A percentile compares a stretch with the other conserved stretches of the same genome.
Conservation (phyloP, 2,797 vertebrate genomes). For the Paguma larvata region DNA sequence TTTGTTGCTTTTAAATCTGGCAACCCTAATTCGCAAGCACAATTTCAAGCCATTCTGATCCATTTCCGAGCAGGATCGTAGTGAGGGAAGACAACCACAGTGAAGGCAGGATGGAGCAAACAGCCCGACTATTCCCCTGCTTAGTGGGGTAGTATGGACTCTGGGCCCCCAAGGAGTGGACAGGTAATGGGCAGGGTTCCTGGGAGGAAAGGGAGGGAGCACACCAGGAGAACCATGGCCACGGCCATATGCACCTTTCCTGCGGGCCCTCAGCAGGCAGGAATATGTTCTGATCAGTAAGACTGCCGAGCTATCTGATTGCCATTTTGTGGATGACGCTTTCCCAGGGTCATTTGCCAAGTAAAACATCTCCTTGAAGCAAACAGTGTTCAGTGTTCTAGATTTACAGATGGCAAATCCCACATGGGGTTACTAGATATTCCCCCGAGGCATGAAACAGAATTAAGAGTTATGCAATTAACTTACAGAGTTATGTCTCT, state of each 20-base stretch:
- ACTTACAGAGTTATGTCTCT: constrained; percentile 28
- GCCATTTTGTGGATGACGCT: constrained; percentile 63
- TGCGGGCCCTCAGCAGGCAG: neutral
- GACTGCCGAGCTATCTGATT: constrained; percentile 27
- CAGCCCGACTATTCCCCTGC: neutral
- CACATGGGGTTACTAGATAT: constrained; percentile 22
- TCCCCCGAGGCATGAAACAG: neutral
- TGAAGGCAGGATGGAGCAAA: neutral
- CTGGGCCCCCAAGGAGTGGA: neutral
- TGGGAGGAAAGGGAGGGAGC: neutral
- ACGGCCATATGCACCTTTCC: neutral
- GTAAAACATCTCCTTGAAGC: constrained; percentile 69
- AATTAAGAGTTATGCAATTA: constrained; percentile 48
- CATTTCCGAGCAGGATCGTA: neutral
- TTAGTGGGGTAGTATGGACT: neutral
- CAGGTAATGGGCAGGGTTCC: neutral
- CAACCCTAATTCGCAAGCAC: neutral
- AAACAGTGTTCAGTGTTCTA: constrained; percentile 65
- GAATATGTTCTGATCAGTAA: neutral
- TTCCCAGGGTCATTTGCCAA: constrained; percentile 67
- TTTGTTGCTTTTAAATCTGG: neutral
- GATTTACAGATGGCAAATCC: constrained; percentile 75
- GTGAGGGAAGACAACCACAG: neutral
- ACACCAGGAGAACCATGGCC: neutral
- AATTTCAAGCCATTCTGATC: neutral